Base-by-base conservation (phyloP, 1,140 invertebrate species). In the Melanaphis sacchari region DNA sequence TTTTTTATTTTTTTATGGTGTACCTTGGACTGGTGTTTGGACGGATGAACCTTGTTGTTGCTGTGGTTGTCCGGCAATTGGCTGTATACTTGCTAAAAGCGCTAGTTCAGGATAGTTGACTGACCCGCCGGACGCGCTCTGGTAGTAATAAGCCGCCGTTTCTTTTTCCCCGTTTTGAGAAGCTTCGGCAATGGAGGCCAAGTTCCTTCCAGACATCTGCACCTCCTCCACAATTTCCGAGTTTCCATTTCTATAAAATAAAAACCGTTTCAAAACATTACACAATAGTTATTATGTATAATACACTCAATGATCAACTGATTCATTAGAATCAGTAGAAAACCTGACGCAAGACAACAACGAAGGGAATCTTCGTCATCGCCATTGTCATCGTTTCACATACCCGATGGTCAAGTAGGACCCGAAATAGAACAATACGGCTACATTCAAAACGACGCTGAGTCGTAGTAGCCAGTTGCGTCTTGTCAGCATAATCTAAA, bases 371-470 rank as follows among this genome's bases (percentile, higher is more conserved):
- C 31, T 66, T n/a, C 84, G n/a, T 41, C 9, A 11, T 43, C 82
- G 85, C 36, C 31, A 6, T 85, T n/a, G n/a, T 89, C n/a, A 22
- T 49, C 9, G 36, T 36, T 89, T 52, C 22, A 89, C 87, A 1
- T 94, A 94, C 94, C 93, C 93, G 54, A 95, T 94, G 40, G 95
- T 95, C 93, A 96, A 95, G 94, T 96, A 96, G 90, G 96, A 96
- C 94, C 96, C 96, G n/a, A 97, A 96, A 95, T 97, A 97, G 90
- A 97, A 95, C 46, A 97, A 95, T 76, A 97, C 97, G 94, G 96
- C 96, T 88, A 97, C 96, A 94, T 97, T 97, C 90, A 97, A 96
- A 88, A 97, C 96, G 94, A 97, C 97, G 95, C 97, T 97, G 95
- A 97, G 96, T 94, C 97, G 96, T 94, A 97, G 96, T 95, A 97